Evolutionary conservation across 2,888 invertebrate genomes (phyloP).

Genomic region (Bibio marci): DNA sequence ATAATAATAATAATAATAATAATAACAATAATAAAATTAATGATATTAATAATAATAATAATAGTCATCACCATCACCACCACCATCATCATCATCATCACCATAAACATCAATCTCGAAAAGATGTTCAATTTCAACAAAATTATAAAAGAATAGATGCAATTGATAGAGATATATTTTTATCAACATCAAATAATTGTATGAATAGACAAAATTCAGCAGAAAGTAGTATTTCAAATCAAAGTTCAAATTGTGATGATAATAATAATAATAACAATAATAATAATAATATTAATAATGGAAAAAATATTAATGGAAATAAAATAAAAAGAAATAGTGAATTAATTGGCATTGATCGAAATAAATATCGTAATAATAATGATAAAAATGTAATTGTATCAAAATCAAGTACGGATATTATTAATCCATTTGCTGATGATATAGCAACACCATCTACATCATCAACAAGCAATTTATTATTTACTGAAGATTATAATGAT

Average conservation of each 20-base stretch:
- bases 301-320: not conserved
- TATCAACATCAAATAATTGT: slow-evolving; percentile 6
- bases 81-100: too few species aligned
- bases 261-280: too few species aligned
- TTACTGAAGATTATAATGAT: not conserved
- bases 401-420: slow-evolving; percentile 2
- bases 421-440: slow-evolving; percentile 4
- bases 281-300: not conserved
- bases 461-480: too few species aligned
- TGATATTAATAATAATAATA: too few species aligned
- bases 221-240: slow-evolving; percentile 29
- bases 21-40: too few species aligned
- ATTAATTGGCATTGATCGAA: slow-evolving; percentile 3
- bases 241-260: slow-evolving; percentile 26
- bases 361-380: slow-evolving; percentile 12
- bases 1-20: too few species aligned
- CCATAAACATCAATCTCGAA: too few species aligned
- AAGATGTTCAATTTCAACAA: too few species aligned
- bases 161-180: slow-evolving; percentile 1
- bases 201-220: slow-evolving; percentile 29
- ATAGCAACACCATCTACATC: not conserved
- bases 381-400: slow-evolving; percentile 6
- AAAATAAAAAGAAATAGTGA: slow-evolving; percentile 7
- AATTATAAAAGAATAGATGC: too few species aligned
- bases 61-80: too few species aligned